phyloP scores from a whole-genome alignment of 2,888 invertebrate species.

The Eupithecia inturbata region DNA sequence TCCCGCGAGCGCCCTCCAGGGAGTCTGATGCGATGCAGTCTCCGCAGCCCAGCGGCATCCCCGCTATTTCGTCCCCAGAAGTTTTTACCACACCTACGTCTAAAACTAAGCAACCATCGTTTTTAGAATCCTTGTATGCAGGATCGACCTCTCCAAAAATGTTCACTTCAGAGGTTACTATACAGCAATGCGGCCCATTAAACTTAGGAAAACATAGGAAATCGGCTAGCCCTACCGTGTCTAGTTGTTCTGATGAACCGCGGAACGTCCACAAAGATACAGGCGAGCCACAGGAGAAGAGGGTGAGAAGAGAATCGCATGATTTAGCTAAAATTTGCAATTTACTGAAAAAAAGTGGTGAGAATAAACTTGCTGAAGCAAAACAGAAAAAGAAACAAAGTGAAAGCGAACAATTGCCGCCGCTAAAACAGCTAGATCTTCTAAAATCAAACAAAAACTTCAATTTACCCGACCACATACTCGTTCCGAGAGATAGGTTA shows the following conservation, averaged over 20 bases:
- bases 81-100: conserved; percentile 81
- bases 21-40: conserved; percentile 90
- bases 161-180: conserved; percentile 83
- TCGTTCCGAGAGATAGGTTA: conserved; percentile 90
- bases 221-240: conserved; percentile 88
- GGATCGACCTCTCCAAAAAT: conserved; percentile 82
- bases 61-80: conserved; percentile 88
- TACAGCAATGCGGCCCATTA: conserved; percentile 87
- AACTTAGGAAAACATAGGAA: conserved; percentile 88
- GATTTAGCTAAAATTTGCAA: conserved; percentile 72
- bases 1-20: conserved; percentile 86
- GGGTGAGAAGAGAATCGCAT: conserved; percentile 67
- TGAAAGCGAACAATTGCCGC: conserved; percentile 81
- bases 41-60: conserved; percentile 88
- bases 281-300: conserved; percentile 79
- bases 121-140: conserved; percentile 86
- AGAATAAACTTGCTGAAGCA: conserved; percentile 54
- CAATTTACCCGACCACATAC: conserved; percentile 91
- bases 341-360: conserved; percentile 67
- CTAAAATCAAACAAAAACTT: conserved; percentile 87
- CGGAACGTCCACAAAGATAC: conserved; percentile 83
- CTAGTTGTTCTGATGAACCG: conserved; percentile 89
- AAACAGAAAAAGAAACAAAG: conserved; percentile 63
- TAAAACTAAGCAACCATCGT: conserved; percentile 81
- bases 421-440: conserved; percentile 88